Conservation (phyloP, 2,113 vertebrate species). For the Ivindomyrus marchei region DNA sequence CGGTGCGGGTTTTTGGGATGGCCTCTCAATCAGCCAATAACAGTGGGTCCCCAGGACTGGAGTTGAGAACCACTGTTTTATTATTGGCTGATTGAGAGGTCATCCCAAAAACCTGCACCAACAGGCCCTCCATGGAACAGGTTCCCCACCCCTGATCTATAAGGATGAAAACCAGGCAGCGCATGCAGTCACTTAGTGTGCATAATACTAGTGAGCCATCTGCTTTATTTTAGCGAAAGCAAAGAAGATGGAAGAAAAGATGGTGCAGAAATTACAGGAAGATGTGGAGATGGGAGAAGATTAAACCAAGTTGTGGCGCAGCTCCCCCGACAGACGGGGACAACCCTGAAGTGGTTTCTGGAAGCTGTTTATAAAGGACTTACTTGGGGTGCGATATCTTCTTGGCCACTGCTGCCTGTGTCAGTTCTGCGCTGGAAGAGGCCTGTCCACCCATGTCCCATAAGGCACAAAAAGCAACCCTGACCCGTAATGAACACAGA, state of each 20-base stretch:
- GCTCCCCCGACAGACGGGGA: not conserved
- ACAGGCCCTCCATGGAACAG: too few species aligned
- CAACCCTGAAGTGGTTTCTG: not conserved
- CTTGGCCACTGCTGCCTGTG: not conserved
- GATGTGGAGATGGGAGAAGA: conserved; percentile 81
- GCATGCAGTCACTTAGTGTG: not conserved
- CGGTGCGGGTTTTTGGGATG: too few species aligned
- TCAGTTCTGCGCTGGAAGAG: not conserved
- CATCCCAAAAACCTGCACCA: too few species aligned
- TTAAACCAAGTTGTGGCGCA: not conserved
- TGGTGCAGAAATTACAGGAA: conserved; percentile 85
- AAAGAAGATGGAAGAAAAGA: conserved; percentile 87
- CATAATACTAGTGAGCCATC: not conserved
- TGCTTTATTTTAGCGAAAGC: conserved; percentile 65
- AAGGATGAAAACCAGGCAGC: not conserved
- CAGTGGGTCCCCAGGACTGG: too few species aligned
- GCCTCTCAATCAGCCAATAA: too few species aligned
- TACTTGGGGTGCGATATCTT: not conserved
- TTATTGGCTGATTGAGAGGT: too few species aligned
- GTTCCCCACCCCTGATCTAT: not conserved
- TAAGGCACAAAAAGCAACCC: not conserved
- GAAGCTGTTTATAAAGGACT: not conserved
- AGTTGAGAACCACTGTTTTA: too few species aligned
- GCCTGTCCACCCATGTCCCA: not conserved
- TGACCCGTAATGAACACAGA: not conserved